Base-by-base conservation (phyloP, 2,113 vertebrate genomes). In the Tragelaphus imberbis region DNA sequence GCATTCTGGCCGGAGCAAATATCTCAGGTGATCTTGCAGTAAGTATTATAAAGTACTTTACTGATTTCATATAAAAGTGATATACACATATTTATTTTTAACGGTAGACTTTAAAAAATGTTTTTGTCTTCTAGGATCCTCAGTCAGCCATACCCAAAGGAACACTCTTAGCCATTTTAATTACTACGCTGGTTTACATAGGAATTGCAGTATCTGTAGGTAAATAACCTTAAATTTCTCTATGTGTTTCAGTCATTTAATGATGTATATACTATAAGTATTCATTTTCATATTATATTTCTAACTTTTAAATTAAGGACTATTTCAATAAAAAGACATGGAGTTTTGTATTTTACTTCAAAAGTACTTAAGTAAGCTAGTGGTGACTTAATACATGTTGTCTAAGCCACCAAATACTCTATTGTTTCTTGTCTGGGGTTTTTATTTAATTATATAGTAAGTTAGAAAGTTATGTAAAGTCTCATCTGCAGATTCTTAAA, bases 21-120 rank as follows among this genome's bases (percentile, higher is more conserved):
- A 99, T 99, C 98, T 99, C 99, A 63, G 99, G 99, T 98, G 99
- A 99, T 98, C 99, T 99, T 93, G 99, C 99, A 82, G 99, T 99
- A 98, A 99, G 99, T 99, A 95, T 93, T 51, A 23, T 33, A 33
- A 92, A 96, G 44, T 68, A 85, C 3, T 68, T 3, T 47, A 63
- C 51, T 27, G 28, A 27, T 93, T 90, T 49, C 61, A 59, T 77
- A 6, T 77, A 44, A 71, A 88, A 94, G 84, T 88, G 17, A 13
- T 80, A 19, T 55, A 2, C 17, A 14, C 94, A 47, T 68, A 28
- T 91, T 79, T 97, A 75, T 68, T 90, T 97, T 94, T 95, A 86
- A 90, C 94, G 49, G 44, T 84, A 95, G 36, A 96, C 51, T 94
- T 93, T 95, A 55, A 55, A 92, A 91, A 82, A 40, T 17, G 33